Conservation (phyloP, 2,888 invertebrate genomes). For the Leptodirus hochenwartii region DNA sequence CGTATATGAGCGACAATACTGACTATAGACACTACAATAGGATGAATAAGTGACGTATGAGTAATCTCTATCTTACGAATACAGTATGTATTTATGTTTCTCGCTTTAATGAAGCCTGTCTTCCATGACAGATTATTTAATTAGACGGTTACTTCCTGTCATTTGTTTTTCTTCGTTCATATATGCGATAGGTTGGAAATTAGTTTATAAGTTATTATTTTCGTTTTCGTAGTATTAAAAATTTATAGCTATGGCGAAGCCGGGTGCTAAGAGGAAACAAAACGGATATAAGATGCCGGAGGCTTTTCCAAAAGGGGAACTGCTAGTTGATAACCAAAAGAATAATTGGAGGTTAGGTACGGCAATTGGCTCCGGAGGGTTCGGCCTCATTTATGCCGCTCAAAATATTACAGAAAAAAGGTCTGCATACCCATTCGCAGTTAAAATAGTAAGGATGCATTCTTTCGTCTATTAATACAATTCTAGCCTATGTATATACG, state of each 20-base stretch:
- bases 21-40: too few relatives aligned
- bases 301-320: slow-evolving; percentile 54
- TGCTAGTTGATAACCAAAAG: slow-evolving; percentile 57
- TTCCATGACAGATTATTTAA: slow-evolving; percentile 1
- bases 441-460: slow-evolving; percentile 55
- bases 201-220: slow-evolving; percentile 2
- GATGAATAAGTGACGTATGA: too few relatives aligned
- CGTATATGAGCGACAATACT: too few relatives aligned
- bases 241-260: slow-evolving; percentile 3
- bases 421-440: slow-evolving; percentile 43
- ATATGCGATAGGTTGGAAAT: not conserved
- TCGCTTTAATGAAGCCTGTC: too few relatives aligned
- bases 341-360: slow-evolving; percentile 70
- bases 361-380: slow-evolving; percentile 82
- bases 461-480: slow-evolving; percentile 5
- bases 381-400: slow-evolving; percentile 84
- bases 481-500: too few relatives aligned
- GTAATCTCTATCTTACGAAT: too few relatives aligned
- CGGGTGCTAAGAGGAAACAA: slow-evolving; percentile 21
- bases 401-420: slow-evolving; percentile 35
- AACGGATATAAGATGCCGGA: slow-evolving; percentile 44
- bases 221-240: not conserved
- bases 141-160: not conserved
- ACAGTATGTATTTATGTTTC: too few relatives aligned
- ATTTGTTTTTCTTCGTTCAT: not conserved